Base-by-base conservation (phyloP, 2,113 vertebrate genomes). In the Rhinichthys klamathensis region DNA sequence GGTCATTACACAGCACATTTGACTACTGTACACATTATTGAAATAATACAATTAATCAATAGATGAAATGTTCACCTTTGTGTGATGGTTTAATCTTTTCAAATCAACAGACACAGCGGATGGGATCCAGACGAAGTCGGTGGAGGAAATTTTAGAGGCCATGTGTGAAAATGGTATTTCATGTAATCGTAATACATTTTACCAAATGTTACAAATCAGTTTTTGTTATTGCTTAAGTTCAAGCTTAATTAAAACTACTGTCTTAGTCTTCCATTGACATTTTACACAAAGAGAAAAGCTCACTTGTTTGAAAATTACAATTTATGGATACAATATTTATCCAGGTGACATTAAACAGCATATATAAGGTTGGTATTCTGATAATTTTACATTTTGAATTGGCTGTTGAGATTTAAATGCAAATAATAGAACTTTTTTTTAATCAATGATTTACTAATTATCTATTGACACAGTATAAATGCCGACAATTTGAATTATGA, bases 271-370 rank as follows among this genome's bases (percentile, higher is more conserved):
- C 69, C 32, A 41, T 35, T 69, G 69, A 72, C 69, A 41, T 70
- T 70, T 70, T 32, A 23, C 32, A 70, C 67, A 70, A 70, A 70
- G 67, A 38, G 67, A 70, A 70, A 70, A 70, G 67, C 67, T 65
- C 4, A 65, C 27, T 65, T 65, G 63, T 65, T 65, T 30, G 16
- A 10, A 8, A 38, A 70, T 70, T 38, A 38, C 15, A 10, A 4
- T 70, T 70, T 70, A 21, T 70, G 1, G 0, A 70, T 38, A 23
- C 67, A 70, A 3, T 70, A 70, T 70, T 70, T 35, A 70, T 70
- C 32, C 30, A 70, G 61, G 67, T 35, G 67, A 44, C 41, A 2
- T 44, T 10, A 70, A 23, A n/a, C 30, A 8, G 8, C 35, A 10
- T 10, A 3, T 70, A 18, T 38, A 70, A 70, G 18, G 67, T 41